phyloP scores from a whole-genome alignment of 2,797 vertebrate genomes.

The Perodicticus potto region DNA sequence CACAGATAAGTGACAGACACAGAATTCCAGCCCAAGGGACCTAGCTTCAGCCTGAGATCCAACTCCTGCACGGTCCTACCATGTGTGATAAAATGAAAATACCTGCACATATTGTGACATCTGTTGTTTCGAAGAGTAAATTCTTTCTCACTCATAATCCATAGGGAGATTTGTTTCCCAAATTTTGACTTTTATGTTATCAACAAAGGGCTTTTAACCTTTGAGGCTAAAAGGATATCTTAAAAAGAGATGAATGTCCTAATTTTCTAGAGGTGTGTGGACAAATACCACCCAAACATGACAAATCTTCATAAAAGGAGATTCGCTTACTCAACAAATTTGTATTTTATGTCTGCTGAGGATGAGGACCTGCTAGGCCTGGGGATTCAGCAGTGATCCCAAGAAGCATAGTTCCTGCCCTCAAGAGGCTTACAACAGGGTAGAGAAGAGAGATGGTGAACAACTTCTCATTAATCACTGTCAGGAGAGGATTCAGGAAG shows the following conservation, averaged over 20 bases:
- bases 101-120: not conserved
- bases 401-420: not conserved
- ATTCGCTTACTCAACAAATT: not conserved
- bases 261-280: not conserved
- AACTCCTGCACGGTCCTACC: not conserved
- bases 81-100: not conserved
- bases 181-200: not conserved
- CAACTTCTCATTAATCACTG: not conserved
- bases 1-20: not conserved
- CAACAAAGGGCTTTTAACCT: not conserved
- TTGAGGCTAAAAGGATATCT: conserved; percentile 20
- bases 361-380: not conserved
- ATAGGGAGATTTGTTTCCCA: not conserved
- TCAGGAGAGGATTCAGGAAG: not conserved
- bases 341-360: not conserved
- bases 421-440: not conserved
- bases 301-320: not conserved
- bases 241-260: not conserved
- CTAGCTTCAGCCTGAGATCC: not conserved
- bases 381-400: not conserved
- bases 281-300: not conserved
- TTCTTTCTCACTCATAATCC: not conserved
- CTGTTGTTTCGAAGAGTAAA: not conserved
- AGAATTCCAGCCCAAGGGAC: not conserved
- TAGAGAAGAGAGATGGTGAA: not conserved